These are phyloP conservation scores for Tipula confusa DNA, from an alignment of 2,888 invertebrate genomes.

Conservation along the genomic window DNA sequence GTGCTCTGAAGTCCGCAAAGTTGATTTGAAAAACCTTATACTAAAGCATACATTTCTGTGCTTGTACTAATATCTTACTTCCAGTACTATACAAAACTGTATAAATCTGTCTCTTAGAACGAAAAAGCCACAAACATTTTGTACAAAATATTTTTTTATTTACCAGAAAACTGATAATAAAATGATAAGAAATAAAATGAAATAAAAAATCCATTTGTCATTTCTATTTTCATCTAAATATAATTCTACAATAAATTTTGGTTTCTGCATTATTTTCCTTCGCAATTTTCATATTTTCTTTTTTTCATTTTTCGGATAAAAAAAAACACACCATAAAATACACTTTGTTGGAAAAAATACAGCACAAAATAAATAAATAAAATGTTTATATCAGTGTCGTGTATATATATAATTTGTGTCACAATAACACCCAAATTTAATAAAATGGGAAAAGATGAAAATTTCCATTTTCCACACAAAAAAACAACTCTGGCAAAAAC, in stretches of 20 bases:
- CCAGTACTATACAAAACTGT: not conserved
- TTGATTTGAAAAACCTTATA: too few species aligned
- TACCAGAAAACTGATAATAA: not conserved
- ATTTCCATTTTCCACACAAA: not conserved
- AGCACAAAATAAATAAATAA: not conserved
- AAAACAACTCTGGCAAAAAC: not conserved
- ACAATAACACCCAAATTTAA: not conserved
- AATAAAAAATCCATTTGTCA: not conserved
- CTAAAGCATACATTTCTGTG: too few species aligned
- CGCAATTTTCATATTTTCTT: not conserved
- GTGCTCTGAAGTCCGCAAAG: too few species aligned
- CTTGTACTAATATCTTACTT: too few species aligned
- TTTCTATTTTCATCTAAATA: not conserved
- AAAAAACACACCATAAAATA: too few species aligned
- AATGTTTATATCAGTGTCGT: not conserved
- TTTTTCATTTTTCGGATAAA: not conserved
- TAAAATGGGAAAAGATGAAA: not conserved
- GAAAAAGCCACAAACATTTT: not conserved
- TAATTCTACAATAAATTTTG: not conserved
- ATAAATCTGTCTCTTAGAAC: not conserved
- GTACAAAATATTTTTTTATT: not conserved
- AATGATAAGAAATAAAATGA: not conserved
- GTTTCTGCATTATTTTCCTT: not conserved
- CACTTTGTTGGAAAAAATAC: not conserved
- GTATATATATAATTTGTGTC: not conserved